Evolutionary conservation across 2,888 invertebrate species (phyloP).

Genomic region (Caenorhabditis doughertyi): DNA sequence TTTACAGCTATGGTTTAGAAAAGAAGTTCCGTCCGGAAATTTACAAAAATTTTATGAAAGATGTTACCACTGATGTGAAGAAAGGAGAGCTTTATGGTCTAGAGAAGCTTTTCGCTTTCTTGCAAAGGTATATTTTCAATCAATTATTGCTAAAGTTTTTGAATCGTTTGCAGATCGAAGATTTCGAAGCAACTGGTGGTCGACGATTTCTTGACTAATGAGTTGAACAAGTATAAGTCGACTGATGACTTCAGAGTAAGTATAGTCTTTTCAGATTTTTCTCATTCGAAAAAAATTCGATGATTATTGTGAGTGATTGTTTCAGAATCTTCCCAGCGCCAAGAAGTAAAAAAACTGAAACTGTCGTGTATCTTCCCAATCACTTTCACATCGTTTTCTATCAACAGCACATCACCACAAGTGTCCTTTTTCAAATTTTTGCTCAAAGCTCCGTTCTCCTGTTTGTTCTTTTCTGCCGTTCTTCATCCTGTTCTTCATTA

Average conservation of each 20-base stretch:
- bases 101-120: slow-evolving; percentile 99
- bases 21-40: slow-evolving; percentile 95
- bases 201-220: slow-evolving; percentile 83
- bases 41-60: slow-evolving; percentile 94
- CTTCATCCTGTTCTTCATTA: slow-evolving; percentile 8
- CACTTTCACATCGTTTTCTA: slow-evolving; percentile 23
- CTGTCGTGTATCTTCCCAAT: neutral
- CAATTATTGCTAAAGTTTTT: neutral
- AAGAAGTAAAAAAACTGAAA: slow-evolving; percentile 33
- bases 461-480: slow-evolving; percentile 45
- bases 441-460: slow-evolving; percentile 37
- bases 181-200: slow-evolving; percentile 82
- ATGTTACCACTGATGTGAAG: slow-evolving; percentile 77
- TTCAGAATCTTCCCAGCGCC: slow-evolving; percentile 48
- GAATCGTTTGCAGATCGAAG: slow-evolving; percentile 75
- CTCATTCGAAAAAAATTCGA: neutral
- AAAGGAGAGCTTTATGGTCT: slow-evolving; percentile 94
- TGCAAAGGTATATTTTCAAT: slow-evolving; percentile 86
- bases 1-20: slow-evolving; percentile 98
- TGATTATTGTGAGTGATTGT: neutral
- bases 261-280: neutral
- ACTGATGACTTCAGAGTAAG: slow-evolving; percentile 83
- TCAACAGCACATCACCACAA: slow-evolving; percentile 40
- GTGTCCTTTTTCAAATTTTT: slow-evolving; percentile 59
- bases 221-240: slow-evolving; percentile 84